Conservation (phyloP, 2,888 invertebrate genomes). For the Doris montereyensis region DNA sequence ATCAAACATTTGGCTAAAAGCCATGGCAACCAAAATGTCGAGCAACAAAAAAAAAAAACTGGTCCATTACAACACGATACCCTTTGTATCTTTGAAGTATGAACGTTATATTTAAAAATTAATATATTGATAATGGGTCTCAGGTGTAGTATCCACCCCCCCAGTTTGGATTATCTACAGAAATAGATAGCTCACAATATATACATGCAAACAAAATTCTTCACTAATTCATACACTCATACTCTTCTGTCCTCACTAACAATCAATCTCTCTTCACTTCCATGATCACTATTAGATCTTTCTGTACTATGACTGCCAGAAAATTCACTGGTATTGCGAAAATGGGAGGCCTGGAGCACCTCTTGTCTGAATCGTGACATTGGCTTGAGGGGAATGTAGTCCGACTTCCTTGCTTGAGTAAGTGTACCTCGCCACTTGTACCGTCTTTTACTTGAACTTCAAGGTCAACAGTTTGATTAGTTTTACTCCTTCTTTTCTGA, state of each 20-base stretch:
- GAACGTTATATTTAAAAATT: too few species aligned
- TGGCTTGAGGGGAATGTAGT: conserved; percentile 31
- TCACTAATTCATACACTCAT: too few species aligned
- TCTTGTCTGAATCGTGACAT: conserved; percentile 23
- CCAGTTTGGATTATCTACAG: too few species aligned
- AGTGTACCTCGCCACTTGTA: conserved; percentile 34
- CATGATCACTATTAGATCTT: conserved; percentile 46
- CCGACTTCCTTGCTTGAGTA: conserved; percentile 10
- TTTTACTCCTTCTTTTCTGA: conserved; percentile 36
- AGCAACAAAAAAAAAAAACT: too few species aligned
- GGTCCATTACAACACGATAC: too few species aligned
- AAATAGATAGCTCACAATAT: too few species aligned
- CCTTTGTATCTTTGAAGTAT: too few species aligned
- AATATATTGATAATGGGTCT: too few species aligned
- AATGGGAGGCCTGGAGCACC: neutral
- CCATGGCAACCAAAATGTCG: too few species aligned
- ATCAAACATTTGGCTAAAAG: too few species aligned
- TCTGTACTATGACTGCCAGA: conserved; percentile 51
- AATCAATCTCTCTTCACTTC: conserved; percentile 48
- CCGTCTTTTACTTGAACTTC: conserved; percentile 43
- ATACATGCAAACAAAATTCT: too few species aligned
- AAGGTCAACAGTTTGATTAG: conserved; percentile 35
- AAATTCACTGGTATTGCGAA: conserved; percentile 39
- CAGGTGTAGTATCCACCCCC: too few species aligned
- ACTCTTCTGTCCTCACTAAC: conserved; percentile 7